Conservation (phyloP, 1,140 invertebrate genomes). For the Rhyzopertha dominica region DNA sequence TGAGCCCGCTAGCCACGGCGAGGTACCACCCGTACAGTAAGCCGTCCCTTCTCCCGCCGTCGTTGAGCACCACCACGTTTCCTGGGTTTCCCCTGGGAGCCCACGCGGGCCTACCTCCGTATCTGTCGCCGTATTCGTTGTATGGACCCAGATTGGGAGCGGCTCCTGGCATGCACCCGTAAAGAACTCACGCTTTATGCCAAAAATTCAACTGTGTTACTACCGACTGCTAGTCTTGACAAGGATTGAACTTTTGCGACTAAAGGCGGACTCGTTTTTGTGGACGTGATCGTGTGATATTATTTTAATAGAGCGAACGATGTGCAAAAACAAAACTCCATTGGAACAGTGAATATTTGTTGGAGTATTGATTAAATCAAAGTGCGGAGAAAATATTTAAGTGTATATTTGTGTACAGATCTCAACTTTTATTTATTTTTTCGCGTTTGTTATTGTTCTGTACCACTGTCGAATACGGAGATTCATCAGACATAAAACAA, state of each 20-base stretch:
- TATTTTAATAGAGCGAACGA: constrained; percentile 27
- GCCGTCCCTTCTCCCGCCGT: constrained; percentile 58
- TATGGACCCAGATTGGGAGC: constrained; percentile 79
- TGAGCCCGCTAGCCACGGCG: constrained; percentile 72
- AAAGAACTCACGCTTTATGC: constrained; percentile 18
- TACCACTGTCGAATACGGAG: constrained; percentile 1
- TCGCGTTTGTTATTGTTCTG: constrained; percentile 3
- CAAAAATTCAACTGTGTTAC: constrained; percentile 35
- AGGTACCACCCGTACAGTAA: constrained; percentile 85
- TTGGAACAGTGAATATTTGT: constrained; percentile 21
- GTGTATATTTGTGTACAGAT: constrained; percentile 30
- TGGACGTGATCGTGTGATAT: constrained; percentile 39
- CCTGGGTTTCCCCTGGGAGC: constrained; percentile 58
- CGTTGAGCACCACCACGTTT: constrained; percentile 52
- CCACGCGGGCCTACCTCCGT: constrained; percentile 64
- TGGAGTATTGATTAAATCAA: constrained; percentile 15
- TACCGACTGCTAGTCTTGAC: constrained; percentile 20
- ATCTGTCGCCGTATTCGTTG: constrained; percentile 80
- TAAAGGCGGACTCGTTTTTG: constrained; percentile 12
- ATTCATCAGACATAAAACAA: constrained; percentile 36
- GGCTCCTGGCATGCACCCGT: constrained; percentile 60
- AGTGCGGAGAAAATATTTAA: constrained; percentile 6
- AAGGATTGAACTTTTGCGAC: constrained; percentile 16
- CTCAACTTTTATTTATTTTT: constrained; percentile 25
- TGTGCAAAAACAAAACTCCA: too few relatives aligned